A percentile compares a stretch with the other conserved stretches of the same genome.
These are phyloP conservation scores for Drosophila eohydei DNA, from an alignment of 2,888 invertebrate species.

Conservation along the genomic window DNA sequence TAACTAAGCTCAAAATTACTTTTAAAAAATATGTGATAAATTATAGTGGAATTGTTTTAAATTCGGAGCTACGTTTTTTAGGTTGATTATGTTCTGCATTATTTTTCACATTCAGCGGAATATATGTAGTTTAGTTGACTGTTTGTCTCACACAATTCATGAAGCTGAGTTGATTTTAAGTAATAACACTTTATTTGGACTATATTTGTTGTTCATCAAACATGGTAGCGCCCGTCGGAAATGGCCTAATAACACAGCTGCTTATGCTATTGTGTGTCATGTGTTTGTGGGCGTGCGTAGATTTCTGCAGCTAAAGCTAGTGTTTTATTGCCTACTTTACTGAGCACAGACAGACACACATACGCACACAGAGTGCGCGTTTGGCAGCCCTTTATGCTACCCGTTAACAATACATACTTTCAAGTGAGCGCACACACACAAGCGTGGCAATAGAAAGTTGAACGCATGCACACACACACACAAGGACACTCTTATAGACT, in stretches of 20 bases:
- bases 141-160: conserved; percentile 54
- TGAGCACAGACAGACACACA: conserved; percentile 28
- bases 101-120: not conserved
- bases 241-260: conserved; percentile 49
- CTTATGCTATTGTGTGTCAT: conserved; percentile 58
- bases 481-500: conserved; percentile 13
- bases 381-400: conserved; percentile 62
- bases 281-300: conserved; percentile 65
- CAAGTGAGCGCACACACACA: conserved; percentile 65
- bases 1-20: too few relatives aligned
- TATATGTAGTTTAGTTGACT: conserved; percentile 13
- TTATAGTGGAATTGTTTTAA: not conserved
- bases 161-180: conserved; percentile 72
- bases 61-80: not conserved
- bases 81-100: not conserved
- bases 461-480: conserved; percentile 18
- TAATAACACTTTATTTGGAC: conserved; percentile 77
- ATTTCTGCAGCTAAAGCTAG: conserved; percentile 66
- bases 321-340: conserved; percentile 77
- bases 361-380: conserved; percentile 27
- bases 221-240: conserved; percentile 19
- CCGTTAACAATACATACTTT: conserved; percentile 76
- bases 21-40: too few relatives aligned
- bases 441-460: conserved; percentile 25
- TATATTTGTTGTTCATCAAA: conserved; percentile 71